phyloP scores from a whole-genome alignment of 2,888 invertebrate genomes.

The Megalurothrips usitatus region DNA sequence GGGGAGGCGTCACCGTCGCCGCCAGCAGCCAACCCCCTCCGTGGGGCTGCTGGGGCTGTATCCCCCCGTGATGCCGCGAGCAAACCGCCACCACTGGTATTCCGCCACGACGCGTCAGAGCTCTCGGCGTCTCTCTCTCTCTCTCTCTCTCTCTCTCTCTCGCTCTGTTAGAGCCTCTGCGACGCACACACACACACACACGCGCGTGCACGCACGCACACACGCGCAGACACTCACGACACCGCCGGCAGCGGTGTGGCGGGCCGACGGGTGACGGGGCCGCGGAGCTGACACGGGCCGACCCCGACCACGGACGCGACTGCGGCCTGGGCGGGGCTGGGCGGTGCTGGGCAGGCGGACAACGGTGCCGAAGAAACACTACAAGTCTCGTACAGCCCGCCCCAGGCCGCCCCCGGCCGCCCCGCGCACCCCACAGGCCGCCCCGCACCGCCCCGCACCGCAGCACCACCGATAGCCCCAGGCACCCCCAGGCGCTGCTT shows the following conservation, averaged over 20 bases:
- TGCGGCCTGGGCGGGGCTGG: not conserved
- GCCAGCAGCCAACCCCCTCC: not conserved
- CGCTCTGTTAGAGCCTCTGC: not conserved
- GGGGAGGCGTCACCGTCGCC: not conserved
- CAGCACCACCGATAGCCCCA: too few relatives aligned
- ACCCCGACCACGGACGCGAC: not conserved
- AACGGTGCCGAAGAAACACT: constrained; percentile 10
- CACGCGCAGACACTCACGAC: not conserved
- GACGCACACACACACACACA: not conserved
- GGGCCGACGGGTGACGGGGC: not conserved
- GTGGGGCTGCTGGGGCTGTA: too few relatives aligned
- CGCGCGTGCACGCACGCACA: not conserved
- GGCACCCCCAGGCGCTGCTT: too few relatives aligned
- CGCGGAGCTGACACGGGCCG: not conserved
- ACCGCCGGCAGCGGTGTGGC: not conserved
- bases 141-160: not conserved
- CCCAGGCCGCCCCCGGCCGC: not conserved
- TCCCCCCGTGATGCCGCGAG: too few relatives aligned
- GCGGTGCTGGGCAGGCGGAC: not conserved
- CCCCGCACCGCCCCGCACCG: not conserved
- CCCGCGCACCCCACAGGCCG: not conserved
- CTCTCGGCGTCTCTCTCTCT: not conserved
- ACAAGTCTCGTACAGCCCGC: not conserved
- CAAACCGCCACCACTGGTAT: too few relatives aligned
- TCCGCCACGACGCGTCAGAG: not conserved